Conservation (phyloP, 2,113 vertebrate genomes). For the Oreochromis aureus region DNA sequence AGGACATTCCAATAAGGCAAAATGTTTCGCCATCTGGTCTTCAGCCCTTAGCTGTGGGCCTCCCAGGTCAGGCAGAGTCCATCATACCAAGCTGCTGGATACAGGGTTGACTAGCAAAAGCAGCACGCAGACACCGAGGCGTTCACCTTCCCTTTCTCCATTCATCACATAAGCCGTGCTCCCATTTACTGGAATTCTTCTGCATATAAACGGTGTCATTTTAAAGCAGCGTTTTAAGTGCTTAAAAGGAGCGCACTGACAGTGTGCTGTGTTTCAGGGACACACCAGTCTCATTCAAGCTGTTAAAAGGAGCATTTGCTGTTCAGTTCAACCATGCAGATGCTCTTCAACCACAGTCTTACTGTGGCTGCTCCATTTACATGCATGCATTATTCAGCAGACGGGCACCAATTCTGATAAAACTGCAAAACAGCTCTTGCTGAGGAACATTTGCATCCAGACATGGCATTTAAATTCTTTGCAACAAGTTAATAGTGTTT, state of each 20-base stretch:
- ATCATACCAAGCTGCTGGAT: not conserved
- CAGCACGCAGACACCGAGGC: not conserved
- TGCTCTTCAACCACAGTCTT: not conserved
- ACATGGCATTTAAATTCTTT: not conserved
- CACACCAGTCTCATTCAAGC: not conserved
- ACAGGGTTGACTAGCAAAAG: not conserved
- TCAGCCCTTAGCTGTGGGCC: not conserved
- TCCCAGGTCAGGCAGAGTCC: not conserved
- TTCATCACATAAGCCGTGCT: not conserved
- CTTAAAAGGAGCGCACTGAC: not conserved
- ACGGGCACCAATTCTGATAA: not conserved
- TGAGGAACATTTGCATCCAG: not conserved
- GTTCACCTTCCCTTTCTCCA: not conserved
- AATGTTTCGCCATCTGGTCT: conserved; percentile 9
- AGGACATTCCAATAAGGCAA: not conserved
- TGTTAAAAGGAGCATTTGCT: not conserved
- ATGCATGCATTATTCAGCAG: not conserved
- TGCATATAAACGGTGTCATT: not conserved
- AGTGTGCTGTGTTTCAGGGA: not conserved
- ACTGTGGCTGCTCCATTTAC: not conserved
- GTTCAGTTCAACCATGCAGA: not conserved
- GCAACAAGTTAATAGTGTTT: not conserved
- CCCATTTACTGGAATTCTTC: not conserved
- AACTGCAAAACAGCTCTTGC: not conserved
- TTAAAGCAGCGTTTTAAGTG: not conserved